A percentile compares a stretch with the other conserved stretches of the same genome.
Evolutionary conservation across 1,140 invertebrate species (phyloP).

Genomic region (Diorhabda carinulata): DNA sequence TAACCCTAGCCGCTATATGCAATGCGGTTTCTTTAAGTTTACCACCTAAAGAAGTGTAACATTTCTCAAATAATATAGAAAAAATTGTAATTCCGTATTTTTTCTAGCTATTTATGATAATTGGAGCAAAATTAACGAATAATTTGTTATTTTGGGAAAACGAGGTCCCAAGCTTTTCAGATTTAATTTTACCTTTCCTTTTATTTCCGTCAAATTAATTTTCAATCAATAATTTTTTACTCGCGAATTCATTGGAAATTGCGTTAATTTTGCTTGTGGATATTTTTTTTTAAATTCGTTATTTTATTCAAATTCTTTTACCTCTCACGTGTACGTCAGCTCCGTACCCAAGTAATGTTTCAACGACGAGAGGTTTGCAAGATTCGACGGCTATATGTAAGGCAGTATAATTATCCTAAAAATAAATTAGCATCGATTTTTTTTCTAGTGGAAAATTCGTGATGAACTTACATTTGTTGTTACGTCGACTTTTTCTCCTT

Average conservation of each 20-base stretch:
- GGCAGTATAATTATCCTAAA: slow-evolving; percentile 96
- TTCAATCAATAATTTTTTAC: too few relatives aligned
- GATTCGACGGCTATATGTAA: slow-evolving; percentile 97
- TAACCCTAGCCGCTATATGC: slow-evolving; percentile 90
- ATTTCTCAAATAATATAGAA: too few relatives aligned
- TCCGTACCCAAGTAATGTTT: slow-evolving; percentile 92
- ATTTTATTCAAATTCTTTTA: slow-evolving; percentile 25
- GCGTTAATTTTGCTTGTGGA: too few relatives aligned
- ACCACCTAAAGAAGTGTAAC: slow-evolving; percentile 54
- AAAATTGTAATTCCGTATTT: too few relatives aligned
- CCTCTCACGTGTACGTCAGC: slow-evolving; percentile 94
- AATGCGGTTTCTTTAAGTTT: slow-evolving; percentile 86
- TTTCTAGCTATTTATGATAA: too few relatives aligned
- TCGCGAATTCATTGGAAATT: too few relatives aligned
- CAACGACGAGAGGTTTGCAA: slow-evolving; percentile 92
- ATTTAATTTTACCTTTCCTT: too few relatives aligned
- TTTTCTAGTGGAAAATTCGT: slow-evolving; percentile 23
- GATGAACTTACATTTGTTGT: slow-evolving; percentile 79
- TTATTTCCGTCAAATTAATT: too few relatives aligned
- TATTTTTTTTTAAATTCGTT: too few relatives aligned
- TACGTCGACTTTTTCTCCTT: slow-evolving; percentile 94
- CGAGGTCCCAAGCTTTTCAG: too few relatives aligned
- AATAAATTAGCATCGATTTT: slow-evolving; percentile 16
- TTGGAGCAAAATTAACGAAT: too few relatives aligned
- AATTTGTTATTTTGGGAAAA: too few relatives aligned